Percentiles rank a stretch among this genome's conserved stretches.
Conservation (phyloP, 2,113 vertebrate species). For the Malurus cyaneus region DNA sequence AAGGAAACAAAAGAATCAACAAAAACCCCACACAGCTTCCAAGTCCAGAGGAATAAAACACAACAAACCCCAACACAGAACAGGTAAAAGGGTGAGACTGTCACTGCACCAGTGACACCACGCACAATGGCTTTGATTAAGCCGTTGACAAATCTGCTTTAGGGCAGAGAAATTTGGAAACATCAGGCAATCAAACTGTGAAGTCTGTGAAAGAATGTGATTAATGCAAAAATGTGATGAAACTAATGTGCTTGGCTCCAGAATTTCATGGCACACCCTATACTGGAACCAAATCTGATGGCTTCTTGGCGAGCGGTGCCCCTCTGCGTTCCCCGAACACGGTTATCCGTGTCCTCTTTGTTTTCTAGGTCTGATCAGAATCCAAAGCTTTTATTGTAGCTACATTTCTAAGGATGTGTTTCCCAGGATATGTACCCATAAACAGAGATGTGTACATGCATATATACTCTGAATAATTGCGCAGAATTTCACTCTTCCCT, state of each 20-base stretch:
- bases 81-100: background rate
- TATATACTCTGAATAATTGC: background rate
- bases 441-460: background rate
- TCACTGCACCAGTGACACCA: background rate
- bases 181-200: constrained; percentile 70
- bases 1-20: background rate
- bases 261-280: constrained; percentile 21
- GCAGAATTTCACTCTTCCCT: constrained; percentile 8
- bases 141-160: constrained; percentile 52
- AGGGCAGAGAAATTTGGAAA: constrained; percentile 68
- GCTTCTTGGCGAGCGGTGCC: constrained; percentile 33
- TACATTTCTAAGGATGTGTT: background rate
- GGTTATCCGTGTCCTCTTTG: background rate
- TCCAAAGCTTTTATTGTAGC: background rate
- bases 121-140: constrained; percentile 30
- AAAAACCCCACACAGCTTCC: background rate
- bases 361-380: background rate
- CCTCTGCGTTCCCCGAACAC: background rate
- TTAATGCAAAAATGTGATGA: constrained; percentile 64
- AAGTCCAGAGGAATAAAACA: background rate
- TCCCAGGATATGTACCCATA: background rate
- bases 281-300: constrained; percentile 43
- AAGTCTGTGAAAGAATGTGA: constrained; percentile 69
- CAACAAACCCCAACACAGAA: background rate
- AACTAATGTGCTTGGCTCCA: constrained; percentile 63